Base-by-base conservation (phyloP, 2,888 invertebrate genomes). In the Gerris lacustris region DNA sequence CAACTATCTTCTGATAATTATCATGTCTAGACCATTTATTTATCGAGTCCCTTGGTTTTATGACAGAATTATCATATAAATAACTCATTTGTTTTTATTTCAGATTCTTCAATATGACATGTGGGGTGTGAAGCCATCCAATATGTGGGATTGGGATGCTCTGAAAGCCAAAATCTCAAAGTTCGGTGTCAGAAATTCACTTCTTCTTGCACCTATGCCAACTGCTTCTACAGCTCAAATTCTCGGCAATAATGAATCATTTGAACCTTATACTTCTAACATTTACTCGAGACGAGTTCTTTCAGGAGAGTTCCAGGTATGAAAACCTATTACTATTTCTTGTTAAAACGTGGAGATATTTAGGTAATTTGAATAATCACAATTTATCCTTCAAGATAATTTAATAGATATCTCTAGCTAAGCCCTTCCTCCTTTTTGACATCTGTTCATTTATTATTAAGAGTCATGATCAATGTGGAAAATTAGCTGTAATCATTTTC, bases 201-300 rank as follows among this genome's bases (percentile, higher is more conserved):
- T 97, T 45, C 83, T 99, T 31, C 76, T 98, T 74, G 97, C 98
- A 0, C 97, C 97, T 0, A 99, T 99, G 98, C 98, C 98, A 0
- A 99, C 98, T 6, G 97, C 98, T 7, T 96, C 97, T 0, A 99
- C 98, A 0, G 98, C 99, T 5, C 98, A 99, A 82, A 99, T 99
- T 78, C 86, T 99, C 66, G 99, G 99, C 18, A 99, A 99, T 80
- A 99, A 98, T 80, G 98, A 99, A 81, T 94, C 96, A 0, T 91
- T 97, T 78, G 99, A 99, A 81, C 94, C 99, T 0, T 99, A 97
- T 81, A 98, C 97, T 0, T 96, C 94, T 55, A 99, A 99, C 79
- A 94, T 99, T 76, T 99, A 98, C 81, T 89, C 91, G 31, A 84
- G 98, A 75, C 70, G 77, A 66, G 98, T 99, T 0, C 83, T 97